Percentiles rank a stretch among this genome's conserved stretches.
Evolutionary conservation across 1,140 invertebrate species (phyloP).

Genomic region (Bombyx mandarina): DNA sequence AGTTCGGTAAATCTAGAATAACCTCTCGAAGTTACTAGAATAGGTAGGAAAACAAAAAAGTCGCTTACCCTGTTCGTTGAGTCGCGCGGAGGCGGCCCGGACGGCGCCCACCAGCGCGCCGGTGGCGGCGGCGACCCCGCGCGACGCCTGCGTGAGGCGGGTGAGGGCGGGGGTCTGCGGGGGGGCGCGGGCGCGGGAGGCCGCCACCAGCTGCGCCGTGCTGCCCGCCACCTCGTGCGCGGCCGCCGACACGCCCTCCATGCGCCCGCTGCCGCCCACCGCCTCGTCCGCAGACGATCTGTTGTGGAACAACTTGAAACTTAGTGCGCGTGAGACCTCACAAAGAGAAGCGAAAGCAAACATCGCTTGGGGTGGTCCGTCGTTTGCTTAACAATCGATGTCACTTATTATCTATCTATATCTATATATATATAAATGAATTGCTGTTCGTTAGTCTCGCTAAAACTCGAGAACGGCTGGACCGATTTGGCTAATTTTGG

Average conservation of each 20-base stretch:
- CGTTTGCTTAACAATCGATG: too few species aligned
- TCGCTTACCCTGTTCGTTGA: conserved; percentile 28
- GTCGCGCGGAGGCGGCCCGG: conserved; percentile 73
- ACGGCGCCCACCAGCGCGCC: conserved; percentile 87
- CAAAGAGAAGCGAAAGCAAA: too few species aligned
- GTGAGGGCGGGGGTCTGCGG: conserved; percentile 83
- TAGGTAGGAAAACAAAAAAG: too few species aligned
- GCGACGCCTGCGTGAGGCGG: conserved; percentile 87
- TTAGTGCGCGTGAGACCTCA: too few species aligned
- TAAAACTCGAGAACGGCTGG: too few species aligned
- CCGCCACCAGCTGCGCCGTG: conserved; percentile 96
- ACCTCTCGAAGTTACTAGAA: too few species aligned
- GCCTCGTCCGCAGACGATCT: conserved; percentile 95
- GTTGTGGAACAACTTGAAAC: neutral
- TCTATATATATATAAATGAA: too few species aligned
- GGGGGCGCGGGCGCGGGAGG: conserved; percentile 93
- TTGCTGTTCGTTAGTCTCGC: too few species aligned
- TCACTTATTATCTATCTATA: too few species aligned
- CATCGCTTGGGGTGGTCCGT: too few species aligned
- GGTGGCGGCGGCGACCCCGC: conserved; percentile 89
- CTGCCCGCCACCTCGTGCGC: conserved; percentile 98
- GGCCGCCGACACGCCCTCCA: conserved; percentile 95
- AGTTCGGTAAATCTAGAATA: too few species aligned
- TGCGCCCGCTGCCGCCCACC: conserved; percentile 87
- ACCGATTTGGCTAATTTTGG: too few species aligned